Conservation (phyloP, 2,888 invertebrate species). For the Camponotus fellah region DNA sequence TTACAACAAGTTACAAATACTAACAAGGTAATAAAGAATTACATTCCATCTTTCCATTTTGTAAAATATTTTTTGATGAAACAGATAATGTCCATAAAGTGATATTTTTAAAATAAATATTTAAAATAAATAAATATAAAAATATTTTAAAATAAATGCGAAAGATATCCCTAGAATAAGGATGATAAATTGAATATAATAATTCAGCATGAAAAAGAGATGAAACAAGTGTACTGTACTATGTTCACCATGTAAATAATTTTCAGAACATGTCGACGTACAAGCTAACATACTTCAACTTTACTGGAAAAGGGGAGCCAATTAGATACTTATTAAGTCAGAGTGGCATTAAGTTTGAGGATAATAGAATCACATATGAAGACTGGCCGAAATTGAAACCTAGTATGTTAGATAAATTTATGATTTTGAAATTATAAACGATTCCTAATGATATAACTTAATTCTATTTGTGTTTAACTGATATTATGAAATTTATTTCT, state of each 20-base stretch:
- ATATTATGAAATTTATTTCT: neutral
- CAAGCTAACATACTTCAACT: slow-evolving; percentile 85
- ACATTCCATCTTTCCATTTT: neutral
- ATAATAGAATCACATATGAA: slow-evolving; percentile 80
- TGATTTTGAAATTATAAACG: neutral
- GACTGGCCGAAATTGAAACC: slow-evolving; percentile 80
- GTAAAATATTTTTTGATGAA: neutral
- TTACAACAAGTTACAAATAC: neutral
- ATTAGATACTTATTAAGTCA: slow-evolving; percentile 83
- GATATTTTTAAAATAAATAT: neutral
- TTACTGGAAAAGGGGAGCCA: slow-evolving; percentile 85
- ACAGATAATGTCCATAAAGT: neutral
- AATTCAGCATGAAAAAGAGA: too few relatives aligned
- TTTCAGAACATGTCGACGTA: slow-evolving; percentile 76
- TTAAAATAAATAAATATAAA: neutral
- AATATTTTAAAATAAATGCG: neutral
- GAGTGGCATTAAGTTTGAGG: slow-evolving; percentile 84
- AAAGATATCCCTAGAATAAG: neutral
- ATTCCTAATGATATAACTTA: neutral
- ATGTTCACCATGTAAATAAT: neutral
- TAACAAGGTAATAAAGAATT: neutral
- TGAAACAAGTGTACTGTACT: neutral
- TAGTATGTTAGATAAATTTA: slow-evolving; percentile 66
- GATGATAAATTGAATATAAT: neutral
- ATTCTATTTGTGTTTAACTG: neutral